phyloP scores from a whole-genome alignment of 2,888 invertebrate genomes.

The Tinea trinotella region DNA sequence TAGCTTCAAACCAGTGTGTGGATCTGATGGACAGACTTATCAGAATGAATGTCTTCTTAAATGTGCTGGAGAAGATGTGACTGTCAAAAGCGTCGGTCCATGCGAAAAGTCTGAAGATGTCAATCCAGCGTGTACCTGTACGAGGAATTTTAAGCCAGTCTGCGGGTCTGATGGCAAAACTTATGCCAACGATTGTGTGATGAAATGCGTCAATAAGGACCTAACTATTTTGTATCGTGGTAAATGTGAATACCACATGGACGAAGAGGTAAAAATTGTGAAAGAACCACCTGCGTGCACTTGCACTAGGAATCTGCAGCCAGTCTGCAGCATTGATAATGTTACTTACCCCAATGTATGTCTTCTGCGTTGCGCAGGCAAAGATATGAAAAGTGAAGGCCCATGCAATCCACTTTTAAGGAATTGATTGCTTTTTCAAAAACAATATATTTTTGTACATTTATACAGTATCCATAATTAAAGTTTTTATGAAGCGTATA shows the following conservation, averaged over 20 bases:
- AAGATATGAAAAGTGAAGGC: slow-evolving; percentile 12
- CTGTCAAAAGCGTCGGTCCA: neutral
- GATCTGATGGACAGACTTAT: slow-evolving; percentile 77
- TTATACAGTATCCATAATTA: neutral
- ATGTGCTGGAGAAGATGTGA: slow-evolving; percentile 18
- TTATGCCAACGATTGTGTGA: slow-evolving; percentile 78
- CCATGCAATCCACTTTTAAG: slow-evolving; percentile 9
- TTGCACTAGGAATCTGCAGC: slow-evolving; percentile 30
- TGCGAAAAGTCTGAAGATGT: neutral
- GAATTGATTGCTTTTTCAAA: neutral
- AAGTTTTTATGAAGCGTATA: neutral
- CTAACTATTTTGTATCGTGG: slow-evolving; percentile 5
- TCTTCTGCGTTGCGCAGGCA: slow-evolving; percentile 64
- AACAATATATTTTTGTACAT: neutral
- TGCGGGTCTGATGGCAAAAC: slow-evolving; percentile 80
- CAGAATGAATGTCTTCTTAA: slow-evolving; percentile 60
- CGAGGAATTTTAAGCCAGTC: slow-evolving; percentile 48
- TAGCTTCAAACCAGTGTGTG: slow-evolving; percentile 70
- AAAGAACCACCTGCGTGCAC: slow-evolving; percentile 18
- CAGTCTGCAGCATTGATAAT: slow-evolving; percentile 78
- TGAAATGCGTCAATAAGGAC: slow-evolving; percentile 51
- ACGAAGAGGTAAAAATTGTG: neutral
- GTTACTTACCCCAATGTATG: slow-evolving; percentile 79
- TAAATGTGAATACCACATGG: neutral
- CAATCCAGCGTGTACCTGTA: slow-evolving; percentile 26